A percentile compares a stretch with the other conserved stretches of the same genome.
phyloP scores from a whole-genome alignment of 2,797 vertebrate genomes.

The Taeniopygia guttata region DNA sequence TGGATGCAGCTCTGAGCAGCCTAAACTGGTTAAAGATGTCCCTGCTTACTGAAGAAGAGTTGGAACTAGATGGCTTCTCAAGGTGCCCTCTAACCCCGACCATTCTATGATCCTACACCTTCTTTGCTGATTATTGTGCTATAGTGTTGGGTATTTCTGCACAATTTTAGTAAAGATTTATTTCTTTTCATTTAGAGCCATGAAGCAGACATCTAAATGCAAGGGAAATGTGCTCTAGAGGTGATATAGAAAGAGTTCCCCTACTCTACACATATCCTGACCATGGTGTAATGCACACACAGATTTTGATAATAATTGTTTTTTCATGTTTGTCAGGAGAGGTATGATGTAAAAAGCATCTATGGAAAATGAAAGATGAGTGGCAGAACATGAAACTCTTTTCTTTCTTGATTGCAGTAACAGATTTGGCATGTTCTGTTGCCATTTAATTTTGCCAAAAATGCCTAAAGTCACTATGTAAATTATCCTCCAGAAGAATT shows the following conservation, averaged over 20 bases:
- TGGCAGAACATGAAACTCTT: not conserved
- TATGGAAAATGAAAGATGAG: not conserved
- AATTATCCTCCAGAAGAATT: not conserved
- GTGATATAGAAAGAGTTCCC: not conserved
- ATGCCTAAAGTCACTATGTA: not conserved
- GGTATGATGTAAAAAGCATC: not conserved
- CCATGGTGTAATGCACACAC: not conserved
- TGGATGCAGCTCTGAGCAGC: not conserved
- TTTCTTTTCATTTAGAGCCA: not conserved
- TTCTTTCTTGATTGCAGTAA: not conserved
- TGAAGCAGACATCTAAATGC: not conserved
- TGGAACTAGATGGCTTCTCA: not conserved
- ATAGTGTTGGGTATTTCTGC: not conserved
- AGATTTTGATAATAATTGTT: not conserved
- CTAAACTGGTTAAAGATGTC: not conserved
- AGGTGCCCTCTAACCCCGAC: not conserved
- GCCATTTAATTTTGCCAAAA: not conserved
- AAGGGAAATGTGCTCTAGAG: not conserved
- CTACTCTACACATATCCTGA: not conserved
- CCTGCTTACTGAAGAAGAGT: not conserved
- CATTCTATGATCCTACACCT: not conserved
- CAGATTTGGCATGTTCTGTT: not conserved
- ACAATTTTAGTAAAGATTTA: not conserved
- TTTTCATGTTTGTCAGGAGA: not conserved
- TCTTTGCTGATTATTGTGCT: not conserved